Conservation (phyloP, 2,888 invertebrate species). For the Cheilosia scutellata region DNA sequence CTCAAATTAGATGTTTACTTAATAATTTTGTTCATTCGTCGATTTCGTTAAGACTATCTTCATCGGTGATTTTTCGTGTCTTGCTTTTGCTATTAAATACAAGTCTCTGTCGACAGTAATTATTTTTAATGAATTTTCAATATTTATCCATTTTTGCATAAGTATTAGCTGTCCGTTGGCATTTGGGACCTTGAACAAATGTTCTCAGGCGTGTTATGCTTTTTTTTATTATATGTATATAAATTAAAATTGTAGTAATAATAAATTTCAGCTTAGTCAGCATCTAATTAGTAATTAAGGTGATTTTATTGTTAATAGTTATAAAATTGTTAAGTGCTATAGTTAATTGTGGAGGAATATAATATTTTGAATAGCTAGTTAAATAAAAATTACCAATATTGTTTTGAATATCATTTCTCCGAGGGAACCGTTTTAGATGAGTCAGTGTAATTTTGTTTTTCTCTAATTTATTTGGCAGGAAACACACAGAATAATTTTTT, state of each 20-base stretch:
- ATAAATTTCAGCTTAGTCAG: slow-evolving; percentile 35
- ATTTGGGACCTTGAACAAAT: slow-evolving; percentile 49
- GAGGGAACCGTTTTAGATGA: slow-evolving; percentile 63
- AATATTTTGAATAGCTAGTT: background rate
- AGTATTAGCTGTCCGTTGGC: slow-evolving; percentile 3
- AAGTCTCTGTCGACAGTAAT: slow-evolving; percentile 22
- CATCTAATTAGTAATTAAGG: slow-evolving; percentile 4
- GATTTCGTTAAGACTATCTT: slow-evolving; percentile 4
- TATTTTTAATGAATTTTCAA: slow-evolving; percentile 65
- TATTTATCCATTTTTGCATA: slow-evolving; percentile 63
- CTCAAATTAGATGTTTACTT: slow-evolving; percentile 69
- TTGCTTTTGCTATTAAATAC: slow-evolving; percentile 4
- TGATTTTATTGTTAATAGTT: background rate
- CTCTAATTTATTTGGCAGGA: slow-evolving; percentile 19
- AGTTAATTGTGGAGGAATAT: background rate
- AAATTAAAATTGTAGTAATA: slow-evolving; percentile 2
- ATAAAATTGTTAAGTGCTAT: background rate
- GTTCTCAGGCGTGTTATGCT: slow-evolving; percentile 25
- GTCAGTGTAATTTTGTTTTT: slow-evolving; percentile 53
- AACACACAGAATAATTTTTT: slow-evolving; percentile 38
- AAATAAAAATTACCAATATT: slow-evolving; percentile 59
- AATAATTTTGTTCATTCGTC: slow-evolving; percentile 27
- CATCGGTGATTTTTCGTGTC: slow-evolving; percentile 3
- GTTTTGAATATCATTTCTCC: slow-evolving; percentile 74
- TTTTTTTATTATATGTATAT: background rate